These are phyloP conservation scores for Gallinago undulata DNA, from an alignment of 2,113 vertebrate species.

Conservation along the genomic window DNA sequence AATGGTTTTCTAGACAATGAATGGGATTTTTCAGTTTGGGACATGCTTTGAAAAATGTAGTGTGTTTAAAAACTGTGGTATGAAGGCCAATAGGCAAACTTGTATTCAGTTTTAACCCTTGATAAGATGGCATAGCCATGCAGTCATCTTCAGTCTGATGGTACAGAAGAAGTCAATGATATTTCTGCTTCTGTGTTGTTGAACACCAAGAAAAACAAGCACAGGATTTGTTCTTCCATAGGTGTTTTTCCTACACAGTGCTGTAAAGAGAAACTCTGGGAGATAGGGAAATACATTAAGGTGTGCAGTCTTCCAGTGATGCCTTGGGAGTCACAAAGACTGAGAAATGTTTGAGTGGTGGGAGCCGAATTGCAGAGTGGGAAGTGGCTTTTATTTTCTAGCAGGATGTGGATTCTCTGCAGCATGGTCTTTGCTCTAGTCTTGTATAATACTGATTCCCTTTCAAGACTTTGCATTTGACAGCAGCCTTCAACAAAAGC, in stretches of 20 bases:
- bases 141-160: background rate
- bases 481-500: background rate
- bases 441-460: background rate
- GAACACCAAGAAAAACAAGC: background rate
- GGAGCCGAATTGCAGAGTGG: background rate
- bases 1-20: background rate
- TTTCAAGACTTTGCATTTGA: background rate
- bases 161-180: background rate
- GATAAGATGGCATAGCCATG: background rate
- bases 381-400: background rate
- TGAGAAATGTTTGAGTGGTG: background rate
- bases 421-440: background rate
- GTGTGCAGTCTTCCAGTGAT: background rate
- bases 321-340: background rate
- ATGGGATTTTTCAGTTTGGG: background rate
- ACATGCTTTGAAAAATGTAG: background rate
- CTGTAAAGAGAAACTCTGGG: background rate
- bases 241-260: fast-evolving
- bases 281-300: background rate
- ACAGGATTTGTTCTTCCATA: background rate
- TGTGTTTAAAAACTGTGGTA: background rate
- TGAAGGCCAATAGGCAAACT: background rate
- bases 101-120: background rate
- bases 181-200: background rate
- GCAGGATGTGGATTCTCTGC: background rate